Evolutionary conservation across 2,113 vertebrate species (phyloP), one percentile per base, ranked within the genome.

Genomic region (Lampris megalopsis): DNA sequence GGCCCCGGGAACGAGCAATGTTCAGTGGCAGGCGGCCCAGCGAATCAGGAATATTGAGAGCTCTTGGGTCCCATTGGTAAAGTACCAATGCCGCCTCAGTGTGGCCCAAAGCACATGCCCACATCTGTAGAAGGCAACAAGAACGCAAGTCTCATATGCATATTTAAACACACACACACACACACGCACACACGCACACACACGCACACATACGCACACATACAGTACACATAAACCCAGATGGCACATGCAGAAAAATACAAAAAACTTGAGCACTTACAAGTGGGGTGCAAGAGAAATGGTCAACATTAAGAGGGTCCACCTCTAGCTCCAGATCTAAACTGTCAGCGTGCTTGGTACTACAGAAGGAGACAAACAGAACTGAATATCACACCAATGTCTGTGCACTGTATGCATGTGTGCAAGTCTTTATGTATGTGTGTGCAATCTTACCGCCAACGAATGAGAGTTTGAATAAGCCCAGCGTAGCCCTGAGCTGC

Each of bases 251-350:
- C 24, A 24, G 24, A 24, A 24, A 24, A 24, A 24, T 40, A 5
- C 9, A 13, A 24, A 71, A 7, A 42, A 42, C 65, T 5, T 42
- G 11, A 63, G 72, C 43, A 63, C 96, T 94, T 94, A 99, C 98
- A 94, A 99, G 87, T 35, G 97, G 98, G 47, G 98, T 99, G 86
- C 98, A 99, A 76, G 98, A 99, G 91, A 99, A 99, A 93, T 99
- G 98, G 90, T 99, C 98, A 59, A 99, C 98, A 3, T 99, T 99
- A 85, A 99, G 92, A 77, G 98, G 98, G 92, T 99, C 98, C 6
- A 98, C 98, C 88, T 99, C 98, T 74, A 99, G 94, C 80, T 99
- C 98, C 71, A 99, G 91, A 80, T 99, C 98, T 58, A 99, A 98
- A 88, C 97, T 99, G 82, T 99, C 97, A 1, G 96, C 96, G 2